These are phyloP conservation scores for Ceyx melanurus DNA, from an alignment of 2,113 vertebrate species.

Conservation along the genomic window DNA sequence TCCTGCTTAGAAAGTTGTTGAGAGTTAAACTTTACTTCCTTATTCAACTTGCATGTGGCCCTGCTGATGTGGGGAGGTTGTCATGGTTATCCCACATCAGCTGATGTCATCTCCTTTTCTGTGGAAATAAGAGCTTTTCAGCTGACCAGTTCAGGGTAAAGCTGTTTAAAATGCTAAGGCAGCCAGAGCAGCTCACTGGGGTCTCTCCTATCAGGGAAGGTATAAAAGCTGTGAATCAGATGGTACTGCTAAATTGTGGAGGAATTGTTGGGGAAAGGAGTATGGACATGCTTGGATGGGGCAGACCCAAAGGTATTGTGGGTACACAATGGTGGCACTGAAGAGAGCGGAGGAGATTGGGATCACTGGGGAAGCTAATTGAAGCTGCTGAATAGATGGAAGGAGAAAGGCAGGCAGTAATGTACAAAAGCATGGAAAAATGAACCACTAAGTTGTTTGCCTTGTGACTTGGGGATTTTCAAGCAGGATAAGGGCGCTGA, in stretches of 20 bases:
- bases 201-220: background rate
- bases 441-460: constrained; percentile 59
- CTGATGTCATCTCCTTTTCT: constrained; percentile 73
- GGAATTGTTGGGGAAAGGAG: constrained; percentile 57
- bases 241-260: constrained; percentile 16
- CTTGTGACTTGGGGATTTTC: constrained; percentile 49
- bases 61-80: constrained; percentile 58
- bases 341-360: constrained; percentile 24
- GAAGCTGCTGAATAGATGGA: constrained; percentile 56
- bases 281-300: constrained; percentile 46
- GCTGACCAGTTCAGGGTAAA: constrained; percentile 61
- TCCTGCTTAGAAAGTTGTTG: constrained; percentile 22
- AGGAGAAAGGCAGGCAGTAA: constrained; percentile 56
- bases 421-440: constrained; percentile 54
- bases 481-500: constrained; percentile 38
- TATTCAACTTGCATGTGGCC: constrained; percentile 55
- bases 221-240: constrained; percentile 53
- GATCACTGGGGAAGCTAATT: constrained; percentile 57
- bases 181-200: constrained; percentile 1
- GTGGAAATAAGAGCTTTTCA: constrained; percentile 54
- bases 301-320: constrained; percentile 53
- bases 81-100: constrained; percentile 69
- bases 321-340: constrained; percentile 65
- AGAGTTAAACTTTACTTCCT: constrained; percentile 34
- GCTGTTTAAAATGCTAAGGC: constrained; percentile 64